Conservation (phyloP, 2,113 vertebrate genomes). For the Falco punctatus region DNA sequence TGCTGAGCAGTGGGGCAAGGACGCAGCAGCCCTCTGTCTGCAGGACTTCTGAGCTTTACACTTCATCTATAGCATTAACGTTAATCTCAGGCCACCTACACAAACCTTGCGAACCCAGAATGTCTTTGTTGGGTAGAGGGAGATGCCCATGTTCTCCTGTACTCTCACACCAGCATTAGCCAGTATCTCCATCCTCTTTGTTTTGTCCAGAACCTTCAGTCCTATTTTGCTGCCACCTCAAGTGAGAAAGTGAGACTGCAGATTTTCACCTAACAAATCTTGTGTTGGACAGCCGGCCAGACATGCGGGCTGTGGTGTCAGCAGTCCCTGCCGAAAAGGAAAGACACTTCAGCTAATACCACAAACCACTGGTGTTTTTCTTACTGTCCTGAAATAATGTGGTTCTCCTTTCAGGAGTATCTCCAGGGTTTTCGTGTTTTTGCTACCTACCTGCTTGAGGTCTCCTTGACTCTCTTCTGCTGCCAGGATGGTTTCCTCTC, state of each 20-base stretch:
- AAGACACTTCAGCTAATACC: background rate
- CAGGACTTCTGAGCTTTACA: background rate
- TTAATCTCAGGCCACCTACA: background rate
- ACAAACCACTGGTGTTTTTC: background rate
- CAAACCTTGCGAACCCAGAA: rapidly evolving
- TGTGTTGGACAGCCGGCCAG: rapidly evolving
- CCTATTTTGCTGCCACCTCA: background rate
- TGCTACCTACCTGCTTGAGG: background rate
- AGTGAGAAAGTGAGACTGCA: background rate
- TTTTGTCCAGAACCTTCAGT: background rate
- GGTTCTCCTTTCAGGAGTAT: background rate
- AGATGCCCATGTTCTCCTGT: background rate
- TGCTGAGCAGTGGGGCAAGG: background rate
- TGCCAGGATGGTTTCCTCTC: background rate
- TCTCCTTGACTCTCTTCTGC: background rate
- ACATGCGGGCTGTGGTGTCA: background rate
- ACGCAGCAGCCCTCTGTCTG: background rate
- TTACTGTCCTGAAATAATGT: background rate
- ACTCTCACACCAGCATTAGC: slow-evolving; percentile 33
- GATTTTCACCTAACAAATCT: background rate
- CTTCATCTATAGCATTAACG: slow-evolving; percentile 44
- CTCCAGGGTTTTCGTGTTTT: background rate
- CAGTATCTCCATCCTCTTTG: background rate
- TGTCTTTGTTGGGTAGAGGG: background rate
- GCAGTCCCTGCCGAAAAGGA: background rate